Base-by-base conservation (phyloP, 2,888 invertebrate species). In the Tigriopus californicus region DNA sequence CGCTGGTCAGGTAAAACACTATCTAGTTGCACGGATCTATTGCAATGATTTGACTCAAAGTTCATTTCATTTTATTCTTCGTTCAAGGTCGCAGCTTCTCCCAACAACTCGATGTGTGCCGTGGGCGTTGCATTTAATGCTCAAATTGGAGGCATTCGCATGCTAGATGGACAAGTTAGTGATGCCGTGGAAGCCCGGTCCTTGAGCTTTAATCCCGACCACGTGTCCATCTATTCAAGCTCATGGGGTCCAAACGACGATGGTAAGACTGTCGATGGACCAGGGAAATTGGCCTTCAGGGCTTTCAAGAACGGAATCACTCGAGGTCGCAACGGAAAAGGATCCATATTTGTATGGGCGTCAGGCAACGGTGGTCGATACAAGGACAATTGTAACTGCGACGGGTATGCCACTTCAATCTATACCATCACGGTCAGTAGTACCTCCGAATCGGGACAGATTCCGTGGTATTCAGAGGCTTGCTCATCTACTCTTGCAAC, bases 291-390 rank as follows among this genome's bases (percentile, higher is more conserved):
- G 46, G 95, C 98, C 0, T 85, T 86, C 1, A 79, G 88, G 65
- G 97, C 98, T 4, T 97, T 98, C 69, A 83, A 88, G 64, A 89
- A 94, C 72, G 98, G 98, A 40, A 89, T 97, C 53, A 85, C 83
- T 55, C 68, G 79, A 76, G 80, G 94, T 18, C 82, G 94, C 24
- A 81, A 84, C 63, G 92, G 94, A 25, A 85, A 86, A 72, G 95
- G 95, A 12, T 95, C 94, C 22, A 97, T 98, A 66, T 98, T 94
- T 74, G 88, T 98, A 1, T 98, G 97, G 97, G 97, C 97, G 0
- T 94, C 92, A 0, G 97, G 97, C 42, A 98, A 98, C 72, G 97
- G 97, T 1, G 97, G 97, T 0, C 77, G 90, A 51, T 91, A 94
- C 68, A 82, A 86, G 66, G 94, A 94, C 71, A 94, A 92, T 72